Evolutionary conservation across 2,797 vertebrate genomes (phyloP).

Genomic region (Acanthurus lineatus): DNA sequence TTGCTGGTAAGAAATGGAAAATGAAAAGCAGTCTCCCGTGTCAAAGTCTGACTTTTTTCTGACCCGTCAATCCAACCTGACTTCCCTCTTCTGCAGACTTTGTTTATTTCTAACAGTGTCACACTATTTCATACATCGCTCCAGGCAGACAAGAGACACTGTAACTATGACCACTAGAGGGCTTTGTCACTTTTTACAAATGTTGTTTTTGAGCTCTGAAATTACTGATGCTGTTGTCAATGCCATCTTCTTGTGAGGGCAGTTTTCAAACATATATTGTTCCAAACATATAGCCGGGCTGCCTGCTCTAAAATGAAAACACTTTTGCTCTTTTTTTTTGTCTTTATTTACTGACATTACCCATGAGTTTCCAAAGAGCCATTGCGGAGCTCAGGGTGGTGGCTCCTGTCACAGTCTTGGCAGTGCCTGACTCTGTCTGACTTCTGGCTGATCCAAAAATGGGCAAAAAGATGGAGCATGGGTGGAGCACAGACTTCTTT

Average conservation of each 20-base stretch:
- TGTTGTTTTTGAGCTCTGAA: not conserved
- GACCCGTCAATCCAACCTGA: not conserved
- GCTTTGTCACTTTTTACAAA: not conserved
- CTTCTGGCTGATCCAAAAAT: too few species aligned
- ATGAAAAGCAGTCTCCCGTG: not conserved
- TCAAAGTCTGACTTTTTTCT: not conserved
- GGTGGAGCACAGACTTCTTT: too few species aligned
- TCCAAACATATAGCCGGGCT: not conserved
- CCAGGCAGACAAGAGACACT: too few species aligned
- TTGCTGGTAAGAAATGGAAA: conserved; percentile 2
- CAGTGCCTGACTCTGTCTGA: too few species aligned
- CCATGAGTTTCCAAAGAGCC: too few species aligned
- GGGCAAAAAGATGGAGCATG: too few species aligned
- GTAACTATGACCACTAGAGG: not conserved
- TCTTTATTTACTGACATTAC: too few species aligned
- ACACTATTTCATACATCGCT: not conserved
- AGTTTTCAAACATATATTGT: too few species aligned
- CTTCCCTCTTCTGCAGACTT: not conserved
- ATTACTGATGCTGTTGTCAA: not conserved
- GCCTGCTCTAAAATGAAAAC: conserved; percentile 7
- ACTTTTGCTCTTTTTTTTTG: not conserved
- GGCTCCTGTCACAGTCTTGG: too few species aligned
- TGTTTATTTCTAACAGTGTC: not conserved
- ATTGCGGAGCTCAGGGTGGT: too few species aligned
- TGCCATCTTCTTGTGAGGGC: not conserved